Evolutionary conservation across 2,113 vertebrate genomes (phyloP).

Genomic region (Pelecanus crispus): DNA sequence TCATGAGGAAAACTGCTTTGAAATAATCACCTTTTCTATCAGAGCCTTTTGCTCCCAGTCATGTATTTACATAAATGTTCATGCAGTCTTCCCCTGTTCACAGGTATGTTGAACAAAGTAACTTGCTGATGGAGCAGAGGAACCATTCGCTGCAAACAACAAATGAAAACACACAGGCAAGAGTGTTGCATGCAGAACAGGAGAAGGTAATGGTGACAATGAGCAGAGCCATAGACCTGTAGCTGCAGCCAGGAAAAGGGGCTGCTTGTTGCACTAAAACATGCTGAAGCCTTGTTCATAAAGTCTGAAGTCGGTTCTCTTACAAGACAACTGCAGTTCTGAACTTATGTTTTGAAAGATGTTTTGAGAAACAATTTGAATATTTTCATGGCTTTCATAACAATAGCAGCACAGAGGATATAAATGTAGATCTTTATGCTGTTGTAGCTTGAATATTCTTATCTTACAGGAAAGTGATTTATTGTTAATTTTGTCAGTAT

Average conservation of each 20-base stretch:
- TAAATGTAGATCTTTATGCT: background rate
- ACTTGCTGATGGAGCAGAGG: slow-evolving; percentile 90
- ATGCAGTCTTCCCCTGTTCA: background rate
- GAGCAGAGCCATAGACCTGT: background rate
- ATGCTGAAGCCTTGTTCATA: background rate
- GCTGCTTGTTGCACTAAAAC: background rate
- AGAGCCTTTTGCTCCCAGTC: background rate
- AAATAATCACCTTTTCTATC: background rate
- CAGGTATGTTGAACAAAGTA: slow-evolving; percentile 92
- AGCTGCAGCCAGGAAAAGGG: background rate
- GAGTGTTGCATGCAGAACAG: slow-evolving; percentile 90
- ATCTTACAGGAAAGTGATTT: background rate
- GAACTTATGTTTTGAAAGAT: background rate
- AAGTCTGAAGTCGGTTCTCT: background rate
- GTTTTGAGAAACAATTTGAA: background rate
- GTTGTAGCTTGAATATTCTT: background rate
- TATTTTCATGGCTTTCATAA: background rate
- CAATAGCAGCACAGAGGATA: background rate
- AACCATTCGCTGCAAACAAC: slow-evolving; percentile 86
- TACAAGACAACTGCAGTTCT: background rate
- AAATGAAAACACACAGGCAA: slow-evolving; percentile 87
- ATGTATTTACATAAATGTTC: background rate
- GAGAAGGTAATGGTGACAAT: slow-evolving; percentile 83
- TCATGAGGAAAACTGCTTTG: background rate
- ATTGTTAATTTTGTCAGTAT: background rate